Base-by-base conservation (phyloP, 30 jellyfish, hydroid and myxozoan species). In the Turritopsis rubra region DNA sequence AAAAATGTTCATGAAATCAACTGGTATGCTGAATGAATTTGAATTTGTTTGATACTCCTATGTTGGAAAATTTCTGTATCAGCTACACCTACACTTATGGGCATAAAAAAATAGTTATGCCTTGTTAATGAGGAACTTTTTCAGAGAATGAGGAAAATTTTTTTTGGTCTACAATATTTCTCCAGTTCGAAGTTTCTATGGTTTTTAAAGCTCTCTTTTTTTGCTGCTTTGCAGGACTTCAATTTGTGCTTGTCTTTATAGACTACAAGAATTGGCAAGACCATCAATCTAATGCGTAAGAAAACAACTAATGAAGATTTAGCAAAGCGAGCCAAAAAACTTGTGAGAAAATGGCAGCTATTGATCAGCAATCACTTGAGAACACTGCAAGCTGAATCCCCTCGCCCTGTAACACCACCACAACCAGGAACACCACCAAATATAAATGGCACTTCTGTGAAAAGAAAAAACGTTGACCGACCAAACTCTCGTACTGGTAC, bases 251-350 rank as follows among this genome's bases (percentile, higher is more conserved):
- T 16, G 23, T 86, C n/a, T 79, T 77, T 87, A 1, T 74, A 91
- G 98, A 84, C 95, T 7, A 92, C 98, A n/a, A 83, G 98, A 41
- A 85, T 92, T 24, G 98, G 98, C 17, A 82, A 90, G 75, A 89
- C 87, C 68, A 92, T 92, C 65, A 92, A 92, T 74, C 75, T 85
- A 72, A 87, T 92, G 96, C 87, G 98, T 65, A 92, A 92, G 65
- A 92, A 92, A 81, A 88, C 96, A 0, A 87, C 85, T 16, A 92
- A 92, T 60, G 95, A 92, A 52, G 98, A 85, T n/a, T 88, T 92
- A 30, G 94, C 98, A 28, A 92, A 80, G 75, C 77, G 98, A 52
- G 96, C 96, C 73, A 92, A 92, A 78, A 87, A 82, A 75, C 86
- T 92, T 9, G 95, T 92, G 29, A 85, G 81, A 71, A 92, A 92